Evolutionary conservation across 2,888 invertebrate species (phyloP).

Genomic region (Rutpela maculata): DNA sequence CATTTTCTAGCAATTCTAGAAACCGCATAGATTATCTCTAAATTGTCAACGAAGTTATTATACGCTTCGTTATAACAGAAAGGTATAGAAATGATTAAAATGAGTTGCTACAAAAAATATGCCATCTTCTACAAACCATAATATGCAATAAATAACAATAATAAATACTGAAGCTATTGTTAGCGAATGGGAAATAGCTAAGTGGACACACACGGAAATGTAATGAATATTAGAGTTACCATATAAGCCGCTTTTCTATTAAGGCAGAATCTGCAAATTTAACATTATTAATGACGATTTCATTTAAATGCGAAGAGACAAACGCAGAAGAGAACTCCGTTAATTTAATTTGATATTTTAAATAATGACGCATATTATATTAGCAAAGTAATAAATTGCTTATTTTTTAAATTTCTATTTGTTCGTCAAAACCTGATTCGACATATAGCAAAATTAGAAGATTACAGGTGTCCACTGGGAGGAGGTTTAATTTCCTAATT

Average conservation of each 20-base stretch:
- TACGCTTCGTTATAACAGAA: neutral
- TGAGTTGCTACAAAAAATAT: neutral
- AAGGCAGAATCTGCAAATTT: slow-evolving; percentile 22
- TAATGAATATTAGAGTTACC: slow-evolving; percentile 15
- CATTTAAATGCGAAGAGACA: slow-evolving; percentile 11
- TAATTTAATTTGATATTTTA: slow-evolving; percentile 17
- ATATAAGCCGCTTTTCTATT: slow-evolving; percentile 5
- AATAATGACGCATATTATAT: slow-evolving; percentile 22
- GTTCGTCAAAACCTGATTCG: slow-evolving; percentile 22
- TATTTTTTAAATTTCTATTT: slow-evolving; percentile 21
- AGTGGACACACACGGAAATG: slow-evolving; percentile 13
- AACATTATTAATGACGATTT: slow-evolving; percentile 17
- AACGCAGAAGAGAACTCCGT: slow-evolving; percentile 2
- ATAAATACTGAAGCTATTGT: slow-evolving; percentile 10
- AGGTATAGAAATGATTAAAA: neutral
- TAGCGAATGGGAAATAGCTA: slow-evolving; percentile 8
- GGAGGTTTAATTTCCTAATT: slow-evolving; percentile 14
- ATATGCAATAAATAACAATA: neutral
- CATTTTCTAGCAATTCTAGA: too few species aligned
- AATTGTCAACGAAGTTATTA: neutral
- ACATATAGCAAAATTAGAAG: slow-evolving; percentile 12
- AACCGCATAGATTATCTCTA: too few species aligned
- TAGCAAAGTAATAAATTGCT: slow-evolving; percentile 15
- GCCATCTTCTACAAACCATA: neutral
- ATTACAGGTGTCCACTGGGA: slow-evolving; percentile 23